Base-by-base conservation (phyloP, 2,113 vertebrate species). In the Bagarius yarrelli region DNA sequence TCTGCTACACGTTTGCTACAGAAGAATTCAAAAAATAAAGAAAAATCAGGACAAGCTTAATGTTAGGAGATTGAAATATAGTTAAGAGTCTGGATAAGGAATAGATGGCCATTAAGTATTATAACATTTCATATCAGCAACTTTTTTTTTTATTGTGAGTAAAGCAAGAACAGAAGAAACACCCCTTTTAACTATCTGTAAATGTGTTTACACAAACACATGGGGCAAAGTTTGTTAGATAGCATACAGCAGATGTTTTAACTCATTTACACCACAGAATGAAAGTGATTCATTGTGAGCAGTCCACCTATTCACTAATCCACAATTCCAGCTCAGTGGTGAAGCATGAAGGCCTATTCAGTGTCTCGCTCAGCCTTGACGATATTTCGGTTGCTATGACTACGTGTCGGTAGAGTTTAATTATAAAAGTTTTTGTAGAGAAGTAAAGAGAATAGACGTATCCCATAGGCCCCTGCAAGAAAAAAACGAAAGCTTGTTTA, bases 301-400 rank as follows among this genome's bases (percentile, higher is more conserved):
- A 66, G 30, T 76, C 57, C 15, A 27, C 18, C 36, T 59, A 27
- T 76, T 60, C 23, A 40, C 59, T 21, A 76, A 44, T n/a, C 27
- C 34, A 40, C 4, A 34, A 44, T 59, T 36, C 32, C 32, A 76
- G 34, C 74, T 60, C n/a, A 30, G 74, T 19, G 25, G 8, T 60
- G n/a, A 23, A 60, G 74, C 56, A 27, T 76, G 74, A 61, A 61
- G 74, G 36, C 23, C n/a, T 76, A 27, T 76, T 81, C 36, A 74
- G 14, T 72, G n/a, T 47, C 57, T 47, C 34, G 8, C 23, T 60
- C 59, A 74, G 70, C 44, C 70, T 52, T 61, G 70, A 36, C 80
- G 18, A 21, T 40, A 19, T 8, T 34, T 47, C 18, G 36, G 74
- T 76, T 76, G 55, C 74, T 27, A 76, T 76, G 56, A 30, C 74